phyloP scores from a whole-genome alignment of 2,113 vertebrate genomes.

The Tupaia chinensis region DNA sequence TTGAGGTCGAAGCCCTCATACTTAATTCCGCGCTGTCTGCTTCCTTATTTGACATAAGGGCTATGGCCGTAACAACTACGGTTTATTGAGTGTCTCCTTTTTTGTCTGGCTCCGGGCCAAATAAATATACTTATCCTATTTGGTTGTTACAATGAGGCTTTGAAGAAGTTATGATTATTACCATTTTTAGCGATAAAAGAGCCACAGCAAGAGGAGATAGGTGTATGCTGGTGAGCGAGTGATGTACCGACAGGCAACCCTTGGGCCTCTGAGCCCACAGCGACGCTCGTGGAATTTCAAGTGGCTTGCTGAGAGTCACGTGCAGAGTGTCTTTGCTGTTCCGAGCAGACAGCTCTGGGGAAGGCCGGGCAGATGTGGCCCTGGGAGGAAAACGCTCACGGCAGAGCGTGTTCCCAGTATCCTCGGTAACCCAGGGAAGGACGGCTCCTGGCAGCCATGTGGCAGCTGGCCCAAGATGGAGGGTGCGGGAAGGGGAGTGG shows the following conservation, averaged over 20 bases:
- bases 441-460: slow-evolving; percentile 20
- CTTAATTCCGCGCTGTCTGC: background rate
- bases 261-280: background rate
- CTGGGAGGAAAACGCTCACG: background rate
- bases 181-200: background rate
- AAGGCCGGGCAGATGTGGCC: slow-evolving; percentile 51
- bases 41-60: background rate
- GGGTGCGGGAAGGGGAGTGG: rapidly evolving
- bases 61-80: background rate
- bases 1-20: background rate
- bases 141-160: background rate
- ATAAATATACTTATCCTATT: background rate
- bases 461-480: slow-evolving; percentile 39
- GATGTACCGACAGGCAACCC: rapidly evolving
- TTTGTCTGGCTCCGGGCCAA: background rate
- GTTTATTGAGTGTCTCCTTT: background rate
- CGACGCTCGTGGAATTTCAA: slow-evolving; percentile 47
- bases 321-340: slow-evolving; percentile 70
- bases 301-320: background rate
- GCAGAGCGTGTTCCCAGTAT: background rate
- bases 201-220: background rate
- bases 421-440: background rate
- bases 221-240: background rate
- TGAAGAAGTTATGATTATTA: background rate
- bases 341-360: slow-evolving; percentile 62